Conservation (phyloP, 2,888 invertebrate species). For the Deladenus siricidicola region DNA sequence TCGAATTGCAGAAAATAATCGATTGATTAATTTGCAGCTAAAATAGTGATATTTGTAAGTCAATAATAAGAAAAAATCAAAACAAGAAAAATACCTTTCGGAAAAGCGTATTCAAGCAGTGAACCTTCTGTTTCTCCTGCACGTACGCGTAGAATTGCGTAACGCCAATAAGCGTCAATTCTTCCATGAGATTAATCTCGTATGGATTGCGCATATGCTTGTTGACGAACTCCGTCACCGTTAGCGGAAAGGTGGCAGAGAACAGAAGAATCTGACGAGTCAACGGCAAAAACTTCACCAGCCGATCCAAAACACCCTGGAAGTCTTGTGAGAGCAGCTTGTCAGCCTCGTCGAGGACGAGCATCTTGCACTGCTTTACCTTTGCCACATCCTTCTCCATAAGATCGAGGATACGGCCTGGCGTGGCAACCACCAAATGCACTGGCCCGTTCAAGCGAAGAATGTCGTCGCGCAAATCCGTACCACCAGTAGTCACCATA, state of each 20-base stretch:
- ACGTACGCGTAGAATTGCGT: slow-evolving; percentile 99
- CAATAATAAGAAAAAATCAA: neutral
- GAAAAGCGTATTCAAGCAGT: slow-evolving; percentile 97
- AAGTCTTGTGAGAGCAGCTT: slow-evolving; percentile 29
- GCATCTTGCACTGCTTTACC: slow-evolving; percentile 88
- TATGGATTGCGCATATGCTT: slow-evolving; percentile 89
- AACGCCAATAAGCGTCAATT: slow-evolving; percentile 93
- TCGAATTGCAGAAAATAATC: slow-evolving; percentile 99
- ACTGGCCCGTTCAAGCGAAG: slow-evolving; percentile 94
- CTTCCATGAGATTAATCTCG: slow-evolving; percentile 99
- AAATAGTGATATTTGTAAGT: slow-evolving; percentile 11
- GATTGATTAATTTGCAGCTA: slow-evolving; percentile 96
- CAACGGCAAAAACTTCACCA: slow-evolving; percentile 81
- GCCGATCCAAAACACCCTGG: slow-evolving; percentile 79
- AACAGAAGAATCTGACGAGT: slow-evolving; percentile 94
- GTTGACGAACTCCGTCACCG: slow-evolving; percentile 96
- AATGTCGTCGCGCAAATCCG: slow-evolving; percentile 84
- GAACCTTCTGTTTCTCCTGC: slow-evolving; percentile 98
- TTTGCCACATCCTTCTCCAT: slow-evolving; percentile 93
- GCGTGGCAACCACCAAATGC: slow-evolving; percentile 96
- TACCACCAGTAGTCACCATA: slow-evolving; percentile 99
- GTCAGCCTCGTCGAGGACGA: slow-evolving; percentile 74
- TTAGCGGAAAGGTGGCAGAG: slow-evolving; percentile 96
- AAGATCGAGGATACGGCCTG: slow-evolving; percentile 95
- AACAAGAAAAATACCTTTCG: slow-evolving; percentile 68